These are phyloP conservation scores for Cromileptes altivelis DNA, from an alignment of 2,113 vertebrate species.

Conservation along the genomic window DNA sequence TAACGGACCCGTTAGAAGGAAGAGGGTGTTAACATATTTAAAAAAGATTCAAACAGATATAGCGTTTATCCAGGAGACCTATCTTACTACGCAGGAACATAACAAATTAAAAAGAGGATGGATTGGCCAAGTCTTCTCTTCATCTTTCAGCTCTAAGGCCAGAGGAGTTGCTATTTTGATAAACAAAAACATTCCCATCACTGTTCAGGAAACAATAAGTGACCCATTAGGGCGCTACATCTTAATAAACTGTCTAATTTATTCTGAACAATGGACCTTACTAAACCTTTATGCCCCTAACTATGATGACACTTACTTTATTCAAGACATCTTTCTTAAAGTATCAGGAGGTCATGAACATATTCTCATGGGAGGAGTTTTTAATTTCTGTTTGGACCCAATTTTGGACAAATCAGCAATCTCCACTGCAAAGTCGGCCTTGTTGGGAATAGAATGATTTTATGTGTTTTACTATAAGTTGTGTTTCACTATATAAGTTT, in stretches of 20 bases:
- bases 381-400: conserved; percentile 27
- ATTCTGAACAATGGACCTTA: not conserved
- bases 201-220: not conserved
- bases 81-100: not conserved
- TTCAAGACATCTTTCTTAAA: not conserved
- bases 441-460: too few relatives aligned
- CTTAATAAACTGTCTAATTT: not conserved
- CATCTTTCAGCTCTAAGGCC: not conserved
- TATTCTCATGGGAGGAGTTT: not conserved
- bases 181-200: not conserved
- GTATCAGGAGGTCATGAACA: not conserved
- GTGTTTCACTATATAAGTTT: too few relatives aligned
- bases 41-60: not conserved
- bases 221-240: not conserved
- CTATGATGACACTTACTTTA: not conserved
- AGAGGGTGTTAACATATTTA: not conserved
- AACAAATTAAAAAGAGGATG: not conserved
- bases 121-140: not conserved
- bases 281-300: not conserved
- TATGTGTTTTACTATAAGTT: too few relatives aligned
- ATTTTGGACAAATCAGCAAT: conserved; percentile 19
- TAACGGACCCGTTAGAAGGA: not conserved
- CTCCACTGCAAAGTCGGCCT: not conserved
- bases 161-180: conserved; percentile 1
- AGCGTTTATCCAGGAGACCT: not conserved